A percentile compares a stretch with the other conserved stretches of the same genome.
Conservation (phyloP, 2,797 vertebrate genomes). For the Podarcis siculus region DNA sequence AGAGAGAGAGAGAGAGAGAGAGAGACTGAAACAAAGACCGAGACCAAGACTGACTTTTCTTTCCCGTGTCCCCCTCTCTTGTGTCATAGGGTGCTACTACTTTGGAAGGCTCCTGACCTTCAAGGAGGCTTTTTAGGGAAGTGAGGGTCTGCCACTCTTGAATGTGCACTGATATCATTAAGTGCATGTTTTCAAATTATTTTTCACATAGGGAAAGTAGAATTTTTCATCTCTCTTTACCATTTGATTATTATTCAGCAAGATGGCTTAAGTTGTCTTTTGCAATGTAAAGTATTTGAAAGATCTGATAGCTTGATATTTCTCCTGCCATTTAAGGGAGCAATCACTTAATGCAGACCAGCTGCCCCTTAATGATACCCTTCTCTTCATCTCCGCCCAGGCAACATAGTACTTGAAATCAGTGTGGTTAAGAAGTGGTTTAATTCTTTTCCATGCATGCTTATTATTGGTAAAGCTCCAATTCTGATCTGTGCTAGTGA, state of each 20-base stretch:
- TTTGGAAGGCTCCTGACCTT: not conserved
- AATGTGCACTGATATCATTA: not conserved
- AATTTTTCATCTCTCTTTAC: not conserved
- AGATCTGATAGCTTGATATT: not conserved
- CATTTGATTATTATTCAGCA: not conserved
- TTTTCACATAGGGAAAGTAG: not conserved
- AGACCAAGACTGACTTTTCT: not conserved
- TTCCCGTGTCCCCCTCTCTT: not conserved
- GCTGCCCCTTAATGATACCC: not conserved
- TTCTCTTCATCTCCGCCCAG: no score
- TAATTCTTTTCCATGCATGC: not conserved
- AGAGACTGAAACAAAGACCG: no score
- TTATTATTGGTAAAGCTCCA: not conserved
- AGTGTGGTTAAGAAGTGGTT: not conserved
- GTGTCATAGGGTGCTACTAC: not conserved
- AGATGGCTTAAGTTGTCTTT: not conserved
- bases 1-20: no score
- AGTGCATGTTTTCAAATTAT: not conserved
- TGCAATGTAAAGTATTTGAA: not conserved
- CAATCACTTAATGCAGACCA: conserved; percentile 5
- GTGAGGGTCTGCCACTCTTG: not conserved
- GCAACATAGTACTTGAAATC: not conserved
- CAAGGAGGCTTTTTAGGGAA: not conserved
- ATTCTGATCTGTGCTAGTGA: not conserved
- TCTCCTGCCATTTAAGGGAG: not conserved